Base-by-base conservation (phyloP, 2,888 invertebrate species). In the Chymomyza amoena region DNA sequence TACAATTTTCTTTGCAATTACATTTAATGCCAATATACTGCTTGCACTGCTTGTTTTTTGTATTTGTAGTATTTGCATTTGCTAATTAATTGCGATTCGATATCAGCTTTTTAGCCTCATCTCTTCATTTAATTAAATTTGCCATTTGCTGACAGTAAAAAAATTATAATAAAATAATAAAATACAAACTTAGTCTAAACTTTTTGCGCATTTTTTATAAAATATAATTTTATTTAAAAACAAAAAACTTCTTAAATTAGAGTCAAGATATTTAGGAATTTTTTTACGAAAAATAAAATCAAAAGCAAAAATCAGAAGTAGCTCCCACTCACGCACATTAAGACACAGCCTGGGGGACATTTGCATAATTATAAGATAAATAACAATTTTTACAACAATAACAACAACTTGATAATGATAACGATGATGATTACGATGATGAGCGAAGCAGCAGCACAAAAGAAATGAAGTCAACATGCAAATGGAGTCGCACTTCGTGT, bases 291-390 rank as follows among this genome's bases (percentile, higher is more conserved):
- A 77, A 74, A 68, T 69, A 75, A 75, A 72, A 69, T 51, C 51
- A 70, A 65, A 52, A 69, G 36, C 51, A 65, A 65, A 63, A 59
- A 15, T n/a, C 36, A 36, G 36, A 36, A 36, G 36, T 6, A 6
- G 56, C 25, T 61, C 50, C 63, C 25, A 66, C 61, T 62, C 50
- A 61, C 56, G 39, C 54, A 64, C 59, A 69, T n/a, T 54, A 61
- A 54, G 18, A 10, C 36, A 50, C 61, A n/a, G 36, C 20, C 9
- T 15, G 68, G 61, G 39, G 61, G n/a, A n/a, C 75, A 87, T 85
- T 85, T 87, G 70, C 85, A 85, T 85, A 85, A 85, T 85, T 85
- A 85, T 81, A 85, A 85, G 85, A 87, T 85, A 85, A 85, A 85
- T 84, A 85, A 85, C 75, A 83, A 85, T 83, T 78, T 79, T 71